phyloP scores from a whole-genome alignment of 1,140 invertebrate species.

The Drosophila subobscura region DNA sequence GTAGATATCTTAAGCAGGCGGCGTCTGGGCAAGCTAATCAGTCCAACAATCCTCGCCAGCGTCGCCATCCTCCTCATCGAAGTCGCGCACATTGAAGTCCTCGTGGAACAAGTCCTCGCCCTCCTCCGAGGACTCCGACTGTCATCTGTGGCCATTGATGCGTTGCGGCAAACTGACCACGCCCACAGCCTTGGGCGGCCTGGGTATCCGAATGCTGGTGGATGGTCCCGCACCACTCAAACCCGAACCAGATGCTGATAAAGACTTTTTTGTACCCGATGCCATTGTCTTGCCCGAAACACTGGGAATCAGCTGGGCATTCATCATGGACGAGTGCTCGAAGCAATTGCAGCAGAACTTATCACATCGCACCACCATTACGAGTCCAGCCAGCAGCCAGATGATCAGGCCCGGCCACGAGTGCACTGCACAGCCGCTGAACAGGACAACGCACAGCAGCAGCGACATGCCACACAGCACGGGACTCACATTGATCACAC shows the following conservation, averaged over 20 bases:
- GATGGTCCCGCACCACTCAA: slow-evolving; percentile 34
- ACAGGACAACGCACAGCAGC: slow-evolving; percentile 61
- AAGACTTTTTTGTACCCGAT: background rate
- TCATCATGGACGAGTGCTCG: slow-evolving; percentile 65
- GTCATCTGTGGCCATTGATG: slow-evolving; percentile 76
- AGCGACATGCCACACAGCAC: slow-evolving; percentile 67
- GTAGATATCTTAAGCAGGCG: slow-evolving; percentile 12
- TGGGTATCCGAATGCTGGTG: slow-evolving; percentile 75
- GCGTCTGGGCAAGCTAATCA: slow-evolving; percentile 49
- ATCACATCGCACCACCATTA: slow-evolving; percentile 74
- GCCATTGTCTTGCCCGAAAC: slow-evolving; percentile 62
- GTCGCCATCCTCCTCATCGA: slow-evolving; percentile 64
- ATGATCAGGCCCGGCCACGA: slow-evolving; percentile 76
- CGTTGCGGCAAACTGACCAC: slow-evolving; percentile 69
- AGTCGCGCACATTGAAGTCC: slow-evolving; percentile 78
- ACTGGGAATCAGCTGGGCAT: slow-evolving; percentile 77
- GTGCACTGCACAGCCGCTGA: slow-evolving; percentile 61
- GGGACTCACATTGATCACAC: slow-evolving; percentile 71
- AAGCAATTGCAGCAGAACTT: slow-evolving; percentile 80
- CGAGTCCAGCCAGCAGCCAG: slow-evolving; percentile 71
- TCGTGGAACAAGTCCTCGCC: slow-evolving; percentile 79
- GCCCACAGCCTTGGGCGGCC: slow-evolving; percentile 71
- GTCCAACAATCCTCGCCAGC: slow-evolving; percentile 76
- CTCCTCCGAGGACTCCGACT: slow-evolving; percentile 80
- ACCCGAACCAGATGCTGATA: background rate